phyloP scores from a whole-genome alignment of 2,888 invertebrate species.

The Blomia tropicalis region DNA sequence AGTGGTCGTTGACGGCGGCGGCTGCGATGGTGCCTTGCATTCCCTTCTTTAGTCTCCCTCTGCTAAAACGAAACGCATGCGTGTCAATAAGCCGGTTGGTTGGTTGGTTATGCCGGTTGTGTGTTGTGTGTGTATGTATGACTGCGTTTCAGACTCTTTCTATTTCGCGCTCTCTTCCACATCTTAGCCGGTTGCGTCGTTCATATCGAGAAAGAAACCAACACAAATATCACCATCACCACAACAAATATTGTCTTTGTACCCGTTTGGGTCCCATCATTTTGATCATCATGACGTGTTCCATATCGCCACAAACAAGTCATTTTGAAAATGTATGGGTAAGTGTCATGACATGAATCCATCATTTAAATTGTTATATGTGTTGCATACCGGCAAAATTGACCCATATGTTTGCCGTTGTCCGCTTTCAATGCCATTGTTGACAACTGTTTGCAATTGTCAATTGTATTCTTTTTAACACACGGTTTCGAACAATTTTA shows the following conservation, averaged over 20 bases:
- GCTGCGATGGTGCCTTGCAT: no score
- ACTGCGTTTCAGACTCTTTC: background rate
- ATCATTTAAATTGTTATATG: background rate
- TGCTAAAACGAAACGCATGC: background rate
- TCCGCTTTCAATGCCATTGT: background rate
- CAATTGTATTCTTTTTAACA: no score
- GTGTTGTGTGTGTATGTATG: no score
- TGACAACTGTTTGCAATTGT: background rate
- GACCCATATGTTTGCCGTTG: background rate
- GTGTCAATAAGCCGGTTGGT: background rate
- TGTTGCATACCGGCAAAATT: slow-evolving; percentile 8
- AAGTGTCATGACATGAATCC: background rate
- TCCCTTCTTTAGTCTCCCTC: no score
- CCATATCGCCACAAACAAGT: background rate
- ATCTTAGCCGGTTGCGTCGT: background rate
- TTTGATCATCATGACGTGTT: background rate
- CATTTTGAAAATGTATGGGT: background rate
- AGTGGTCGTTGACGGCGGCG: no score
- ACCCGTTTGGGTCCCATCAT: background rate
- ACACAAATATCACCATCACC: no score
- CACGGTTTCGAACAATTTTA: no score
- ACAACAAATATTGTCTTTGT: background rate
- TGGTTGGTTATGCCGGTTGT: background rate
- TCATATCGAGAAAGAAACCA: no score
- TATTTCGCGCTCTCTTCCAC: background rate